Evolutionary conservation across 1,140 invertebrate species (phyloP), one percentile per base, ranked within the genome.

Genomic region (Oscheius sp.): DNA sequence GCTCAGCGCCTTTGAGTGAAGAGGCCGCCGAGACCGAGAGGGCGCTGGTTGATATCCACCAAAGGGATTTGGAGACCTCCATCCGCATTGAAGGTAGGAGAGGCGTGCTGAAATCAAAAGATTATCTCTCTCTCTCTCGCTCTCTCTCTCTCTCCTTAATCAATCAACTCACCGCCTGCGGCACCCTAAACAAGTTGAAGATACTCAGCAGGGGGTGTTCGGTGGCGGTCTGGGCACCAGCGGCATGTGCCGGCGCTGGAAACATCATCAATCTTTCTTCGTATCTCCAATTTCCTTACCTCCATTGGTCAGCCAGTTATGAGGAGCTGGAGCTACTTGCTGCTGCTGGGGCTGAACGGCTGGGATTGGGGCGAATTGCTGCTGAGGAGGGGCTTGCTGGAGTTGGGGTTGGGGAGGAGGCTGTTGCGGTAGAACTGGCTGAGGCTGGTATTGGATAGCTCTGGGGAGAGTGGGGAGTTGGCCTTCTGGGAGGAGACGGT

Each of bases 71-170:
- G 7, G 38, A 10, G 7, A n/a, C n/a, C n/a, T 42, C 38, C 38
- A 7, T 42, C 38, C 7, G 23, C 49, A 23, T 7, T 23, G 7
- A 55, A 26, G 15, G 49, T 55, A 13, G 49, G 49, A 13, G 49
- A 15, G 7, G 49, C 49, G 49, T 55, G 49, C 49, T 55, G 28
- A 55, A 55, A n/a, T n/a, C n/a, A n/a, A n/a, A n/a, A n/a, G n/a
- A n/a, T n/a, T n/a, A n/a, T n/a, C n/a, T n/a, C n/a, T n/a, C n/a
- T n/a, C n/a, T n/a, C n/a, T n/a, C n/a, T n/a, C n/a, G n/a, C n/a
- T n/a, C n/a, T n/a, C n/a, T 55, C 7, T 13, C 23, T 23, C 28
- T 55, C 28, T 55, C 28, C 4, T 20, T 20, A 4, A 55, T 13
- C 7, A 13, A 23, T 55, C 23, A 7, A 55, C 7, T 55, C 4